phyloP scores from a whole-genome alignment of 2,113 vertebrate genomes.

The Tretioscincus oriximinensis region DNA sequence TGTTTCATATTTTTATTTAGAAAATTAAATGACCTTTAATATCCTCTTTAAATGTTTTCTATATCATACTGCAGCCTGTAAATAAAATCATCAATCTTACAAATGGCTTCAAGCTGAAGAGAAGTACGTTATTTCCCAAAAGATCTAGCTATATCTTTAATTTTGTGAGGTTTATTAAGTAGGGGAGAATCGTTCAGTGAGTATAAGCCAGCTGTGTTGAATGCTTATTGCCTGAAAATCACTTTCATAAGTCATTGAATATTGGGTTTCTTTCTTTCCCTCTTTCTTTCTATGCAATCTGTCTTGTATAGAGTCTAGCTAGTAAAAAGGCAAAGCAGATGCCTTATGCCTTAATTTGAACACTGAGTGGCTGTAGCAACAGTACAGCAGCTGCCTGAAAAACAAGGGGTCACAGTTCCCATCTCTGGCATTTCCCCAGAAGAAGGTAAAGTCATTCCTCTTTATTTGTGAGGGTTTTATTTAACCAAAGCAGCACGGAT shows the following conservation, averaged over 20 bases:
- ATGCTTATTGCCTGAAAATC: neutral
- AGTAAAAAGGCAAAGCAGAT: neutral
- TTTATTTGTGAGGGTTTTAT: no score
- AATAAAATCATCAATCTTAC: neutral
- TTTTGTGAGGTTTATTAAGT: neutral
- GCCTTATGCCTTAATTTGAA: neutral
- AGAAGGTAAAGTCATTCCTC: no score
- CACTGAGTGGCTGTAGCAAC: neutral
- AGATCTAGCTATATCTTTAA: neutral
- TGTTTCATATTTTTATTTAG: neutral
- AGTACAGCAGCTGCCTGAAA: no score
- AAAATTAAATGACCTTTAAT: neutral
- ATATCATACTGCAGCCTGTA: neutral
- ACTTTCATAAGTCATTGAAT: neutral
- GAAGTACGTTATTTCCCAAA: neutral
- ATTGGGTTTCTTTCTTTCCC: neutral
- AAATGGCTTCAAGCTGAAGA: neutral
- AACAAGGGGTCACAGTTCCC: no score
- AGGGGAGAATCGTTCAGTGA: neutral
- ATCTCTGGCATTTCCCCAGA: no score
- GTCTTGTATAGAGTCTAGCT: no score
- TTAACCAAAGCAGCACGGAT: no score
- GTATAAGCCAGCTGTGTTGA: neutral
- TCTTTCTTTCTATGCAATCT: neutral
- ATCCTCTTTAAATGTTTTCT: neutral